Base-by-base conservation (phyloP, 2,113 vertebrate genomes). In the Amia ocellicauda region DNA sequence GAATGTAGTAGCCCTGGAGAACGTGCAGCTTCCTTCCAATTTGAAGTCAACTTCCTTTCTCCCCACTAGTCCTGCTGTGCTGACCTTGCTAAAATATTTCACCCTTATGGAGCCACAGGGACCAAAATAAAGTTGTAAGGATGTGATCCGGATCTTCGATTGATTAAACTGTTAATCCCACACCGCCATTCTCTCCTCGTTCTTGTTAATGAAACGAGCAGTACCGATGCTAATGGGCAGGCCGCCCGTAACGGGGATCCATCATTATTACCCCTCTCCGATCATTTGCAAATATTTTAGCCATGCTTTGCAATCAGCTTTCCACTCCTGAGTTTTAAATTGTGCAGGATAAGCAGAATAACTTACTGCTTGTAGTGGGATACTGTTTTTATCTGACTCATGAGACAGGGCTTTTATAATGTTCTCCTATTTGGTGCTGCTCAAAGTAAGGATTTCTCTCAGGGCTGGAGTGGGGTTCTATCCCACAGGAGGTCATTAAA, bases 311-410 rank as follows among this genome's bases (percentile, higher is more conserved):
- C 64, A 65, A 68, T 65, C 67, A 63, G 64, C 58, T 60, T 60
- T 23, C 41, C 62, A 53, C 69, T 72, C 67, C 11, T 53, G 69
- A 74, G 72, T 68, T 63, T 19, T 40, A 51, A 62, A 72, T 65
- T 72, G 69, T 77, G 75, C 75, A 27, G 59, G 45, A 66, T 78
- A 74, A 78, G 75, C 75, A 74, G 60, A 51, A 55, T 29, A 16
- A 23, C 28, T 43, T 31, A 57, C 60, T 36, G 42, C 41, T 59
- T 26, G 29, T 28, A 27, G 54, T 60, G 69, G 66, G 63, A 67
- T 64, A 56, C 23, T 17, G 50, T 58, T 51, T 66, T 76, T 66
- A 73, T 70, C 66, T 74, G 57, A 56, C 72, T 72, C 75, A 63
- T 41, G 72, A 70, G 75, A 60, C 54, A 29, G 42, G 45, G 64